Conservation (phyloP, 2,888 invertebrate species). For the Drosophila birchii region DNA sequence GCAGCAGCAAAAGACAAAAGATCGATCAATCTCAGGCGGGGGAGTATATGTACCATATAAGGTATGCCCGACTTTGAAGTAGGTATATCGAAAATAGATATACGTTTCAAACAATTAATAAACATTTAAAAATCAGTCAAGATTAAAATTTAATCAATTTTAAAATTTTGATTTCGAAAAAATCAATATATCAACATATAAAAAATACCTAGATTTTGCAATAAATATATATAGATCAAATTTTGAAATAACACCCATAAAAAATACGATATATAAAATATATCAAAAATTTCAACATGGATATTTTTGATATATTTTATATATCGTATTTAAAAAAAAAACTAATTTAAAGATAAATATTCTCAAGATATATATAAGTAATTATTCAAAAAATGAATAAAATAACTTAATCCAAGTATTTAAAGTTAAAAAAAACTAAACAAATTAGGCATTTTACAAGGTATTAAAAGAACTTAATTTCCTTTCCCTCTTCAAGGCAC, state of each 20-base stretch:
- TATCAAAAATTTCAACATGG: too few relatives aligned
- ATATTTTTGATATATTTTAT: too few relatives aligned
- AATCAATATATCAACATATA: too few relatives aligned
- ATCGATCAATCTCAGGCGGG: neutral
- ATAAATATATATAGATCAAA: too few relatives aligned
- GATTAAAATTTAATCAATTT: too few relatives aligned
- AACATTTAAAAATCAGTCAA: neutral
- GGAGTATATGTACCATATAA: neutral
- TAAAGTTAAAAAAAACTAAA: neutral
- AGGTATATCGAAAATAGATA: neutral
- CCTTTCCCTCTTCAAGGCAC: neutral
- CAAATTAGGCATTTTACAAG: neutral
- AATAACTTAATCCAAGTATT: too few relatives aligned
- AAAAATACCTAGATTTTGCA: too few relatives aligned
- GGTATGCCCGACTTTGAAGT: neutral
- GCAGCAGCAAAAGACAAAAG: slow-evolving; percentile 1
- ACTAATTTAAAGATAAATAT: too few relatives aligned
- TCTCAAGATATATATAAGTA: neutral
- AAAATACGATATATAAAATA: too few relatives aligned
- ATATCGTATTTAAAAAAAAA: too few relatives aligned
- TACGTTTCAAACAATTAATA: neutral
- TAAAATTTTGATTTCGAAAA: neutral
- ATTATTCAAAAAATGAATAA: too few relatives aligned
- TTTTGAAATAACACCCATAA: too few relatives aligned
- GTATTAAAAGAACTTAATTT: neutral